Evolutionary conservation across 1,140 invertebrate species (phyloP).

Genomic region (Neodiprion fabricii): DNA sequence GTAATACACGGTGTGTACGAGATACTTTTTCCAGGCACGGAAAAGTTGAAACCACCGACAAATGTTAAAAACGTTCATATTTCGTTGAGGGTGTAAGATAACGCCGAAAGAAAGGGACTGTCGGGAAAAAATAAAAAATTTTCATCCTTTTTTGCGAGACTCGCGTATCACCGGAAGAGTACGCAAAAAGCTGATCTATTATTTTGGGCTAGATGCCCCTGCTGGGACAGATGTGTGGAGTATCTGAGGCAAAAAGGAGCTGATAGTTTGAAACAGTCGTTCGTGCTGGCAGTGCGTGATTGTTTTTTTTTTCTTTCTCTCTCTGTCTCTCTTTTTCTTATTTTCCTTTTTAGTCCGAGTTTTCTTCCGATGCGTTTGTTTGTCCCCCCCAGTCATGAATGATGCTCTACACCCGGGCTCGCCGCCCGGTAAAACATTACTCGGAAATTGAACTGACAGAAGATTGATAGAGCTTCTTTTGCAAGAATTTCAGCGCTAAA

Average conservation of each 20-base stretch:
- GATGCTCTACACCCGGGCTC: background rate
- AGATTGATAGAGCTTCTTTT: background rate
- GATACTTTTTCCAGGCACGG: too few species aligned
- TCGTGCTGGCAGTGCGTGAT: background rate
- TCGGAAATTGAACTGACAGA: slow-evolving; percentile 5
- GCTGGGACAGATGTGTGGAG: too few species aligned
- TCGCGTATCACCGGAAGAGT: too few species aligned
- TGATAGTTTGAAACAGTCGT: background rate
- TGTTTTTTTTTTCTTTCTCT: background rate
- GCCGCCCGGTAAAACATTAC: background rate
- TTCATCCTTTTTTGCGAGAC: too few species aligned
- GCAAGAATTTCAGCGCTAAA: background rate
- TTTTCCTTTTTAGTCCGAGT: background rate
- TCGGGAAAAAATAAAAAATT: too few species aligned
- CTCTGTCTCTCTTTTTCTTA: background rate
- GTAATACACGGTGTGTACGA: too few species aligned
- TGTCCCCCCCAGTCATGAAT: background rate
- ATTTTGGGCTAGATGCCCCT: background rate
- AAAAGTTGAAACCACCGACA: too few species aligned
- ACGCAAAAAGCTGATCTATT: background rate
- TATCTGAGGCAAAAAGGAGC: too few species aligned
- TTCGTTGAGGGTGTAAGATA: too few species aligned
- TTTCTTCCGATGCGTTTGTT: background rate
- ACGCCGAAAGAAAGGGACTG: too few species aligned
- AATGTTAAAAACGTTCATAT: too few species aligned